Evolutionary conservation across 1,140 invertebrate species (phyloP).

Genomic region (Drosophila ohnishii): DNA sequence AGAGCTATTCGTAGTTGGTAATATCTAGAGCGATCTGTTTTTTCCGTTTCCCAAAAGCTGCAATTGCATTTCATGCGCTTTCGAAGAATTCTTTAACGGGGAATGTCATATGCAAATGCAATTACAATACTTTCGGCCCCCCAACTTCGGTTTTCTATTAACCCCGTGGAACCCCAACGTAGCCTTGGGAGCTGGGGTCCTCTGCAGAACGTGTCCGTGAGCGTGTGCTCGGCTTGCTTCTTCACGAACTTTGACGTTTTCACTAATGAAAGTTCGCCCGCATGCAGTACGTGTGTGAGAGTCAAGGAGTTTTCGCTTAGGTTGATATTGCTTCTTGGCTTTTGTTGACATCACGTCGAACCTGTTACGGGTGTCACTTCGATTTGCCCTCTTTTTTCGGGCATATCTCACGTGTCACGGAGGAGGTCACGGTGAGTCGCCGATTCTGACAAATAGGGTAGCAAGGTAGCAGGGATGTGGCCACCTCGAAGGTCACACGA

Average conservation of each 20-base stretch:
- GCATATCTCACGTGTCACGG: conserved; percentile 19
- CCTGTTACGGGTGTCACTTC: conserved; percentile 67
- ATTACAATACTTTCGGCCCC: conserved; percentile 41
- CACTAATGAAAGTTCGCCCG: conserved; percentile 70
- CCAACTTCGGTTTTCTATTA: conserved; percentile 10
- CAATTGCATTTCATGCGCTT: neutral
- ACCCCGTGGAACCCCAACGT: conserved; percentile 10
- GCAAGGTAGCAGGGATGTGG: conserved; percentile 20
- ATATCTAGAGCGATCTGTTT: neutral
- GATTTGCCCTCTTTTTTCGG: conserved; percentile 44
- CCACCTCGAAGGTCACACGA: conserved; percentile 12
- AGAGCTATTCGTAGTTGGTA: neutral
- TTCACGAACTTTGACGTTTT: conserved; percentile 68
- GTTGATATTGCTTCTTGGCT: conserved; percentile 57
- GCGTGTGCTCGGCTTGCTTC: conserved; percentile 29
- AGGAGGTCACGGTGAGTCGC: conserved; percentile 42
- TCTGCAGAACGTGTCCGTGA: conserved; percentile 6
- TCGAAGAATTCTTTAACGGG: conserved; percentile 3
- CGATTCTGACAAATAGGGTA: conserved; percentile 39
- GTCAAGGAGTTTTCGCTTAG: conserved; percentile 41
- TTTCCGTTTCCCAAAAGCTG: neutral
- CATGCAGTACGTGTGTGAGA: conserved; percentile 27
- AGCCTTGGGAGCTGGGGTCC: neutral
- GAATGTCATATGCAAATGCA: conserved; percentile 71
- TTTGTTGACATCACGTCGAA: conserved; percentile 76